Evolutionary conservation across 2,797 vertebrate genomes (phyloP).

Genomic region (Anabas testudineus): DNA sequence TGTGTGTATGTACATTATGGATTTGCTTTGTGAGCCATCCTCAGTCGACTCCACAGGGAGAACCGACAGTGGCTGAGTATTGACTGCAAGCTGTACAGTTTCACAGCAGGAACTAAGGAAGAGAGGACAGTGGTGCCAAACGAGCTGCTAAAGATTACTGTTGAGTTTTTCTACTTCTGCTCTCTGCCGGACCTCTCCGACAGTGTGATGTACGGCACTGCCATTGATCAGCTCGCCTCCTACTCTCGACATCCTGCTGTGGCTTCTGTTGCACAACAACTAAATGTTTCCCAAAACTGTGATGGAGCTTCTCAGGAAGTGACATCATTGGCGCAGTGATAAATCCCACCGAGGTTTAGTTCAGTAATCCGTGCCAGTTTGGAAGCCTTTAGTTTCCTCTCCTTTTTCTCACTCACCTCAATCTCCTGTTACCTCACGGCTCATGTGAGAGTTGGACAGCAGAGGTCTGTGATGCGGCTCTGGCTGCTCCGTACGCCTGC

Average conservation of each 20-base stretch:
- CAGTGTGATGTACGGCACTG: constrained; percentile 35
- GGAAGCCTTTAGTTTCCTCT: constrained; percentile 36
- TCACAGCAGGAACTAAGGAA: constrained; percentile 23
- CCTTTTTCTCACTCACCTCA: background rate
- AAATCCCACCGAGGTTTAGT: constrained; percentile 44
- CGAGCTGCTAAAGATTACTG: constrained; percentile 15
- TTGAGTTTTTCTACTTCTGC: constrained; percentile 33
- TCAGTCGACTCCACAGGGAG: constrained; percentile 51
- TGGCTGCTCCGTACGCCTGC: constrained; percentile 45
- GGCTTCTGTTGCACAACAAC: constrained; percentile 44
- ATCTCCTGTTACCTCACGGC: constrained; percentile 31
- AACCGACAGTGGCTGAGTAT: constrained; percentile 50
- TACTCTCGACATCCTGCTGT: constrained; percentile 26
- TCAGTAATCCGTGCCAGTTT: constrained; percentile 39
- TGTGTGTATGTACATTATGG: constrained; percentile 23
- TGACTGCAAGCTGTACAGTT: constrained; percentile 44
- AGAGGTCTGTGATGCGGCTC: constrained; percentile 37
- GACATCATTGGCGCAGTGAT: constrained; percentile 61
- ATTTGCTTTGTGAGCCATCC: constrained; percentile 50
- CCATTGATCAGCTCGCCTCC: constrained; percentile 46
- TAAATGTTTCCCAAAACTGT: constrained; percentile 33
- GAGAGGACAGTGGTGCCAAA: constrained; percentile 7
- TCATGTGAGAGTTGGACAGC: constrained; percentile 42
- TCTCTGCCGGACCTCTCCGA: constrained; percentile 16
- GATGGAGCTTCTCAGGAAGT: constrained; percentile 57